A percentile compares a stretch with the other conserved stretches of the same genome.
Evolutionary conservation across 2,797 vertebrate species (phyloP).

Genomic region (Esox lucius): DNA sequence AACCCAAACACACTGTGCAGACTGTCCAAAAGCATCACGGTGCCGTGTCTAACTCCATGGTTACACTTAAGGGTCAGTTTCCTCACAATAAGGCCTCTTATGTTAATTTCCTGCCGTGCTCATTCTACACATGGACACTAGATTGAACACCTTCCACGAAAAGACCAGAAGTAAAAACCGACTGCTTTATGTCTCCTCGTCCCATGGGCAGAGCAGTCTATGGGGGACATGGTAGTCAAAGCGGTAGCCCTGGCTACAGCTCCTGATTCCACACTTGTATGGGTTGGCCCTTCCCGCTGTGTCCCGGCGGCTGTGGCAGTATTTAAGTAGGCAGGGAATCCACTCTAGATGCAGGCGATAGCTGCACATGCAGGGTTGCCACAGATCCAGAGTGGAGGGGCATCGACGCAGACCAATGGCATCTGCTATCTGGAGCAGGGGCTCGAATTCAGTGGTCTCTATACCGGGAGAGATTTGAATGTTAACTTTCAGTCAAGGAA

Average conservation of each 20-base stretch:
- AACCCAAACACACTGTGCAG: neutral
- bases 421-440: constrained; percentile 58
- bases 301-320: constrained; percentile 74
- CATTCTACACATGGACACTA: neutral
- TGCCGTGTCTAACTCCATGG: neutral
- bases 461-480: constrained; percentile 62
- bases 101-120: neutral
- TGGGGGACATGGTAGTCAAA: constrained; percentile 79
- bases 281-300: constrained; percentile 65
- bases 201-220: constrained; percentile 83
- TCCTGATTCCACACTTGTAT: constrained; percentile 86
- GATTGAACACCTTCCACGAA: neutral
- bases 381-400: constrained; percentile 59
- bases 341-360: constrained; percentile 81
- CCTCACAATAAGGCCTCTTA: neutral
- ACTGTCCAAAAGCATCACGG: neutral
- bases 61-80: neutral
- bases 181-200: constrained; percentile 71
- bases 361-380: constrained; percentile 77
- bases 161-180: neutral
- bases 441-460: constrained; percentile 79
- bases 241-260: constrained; percentile 83
- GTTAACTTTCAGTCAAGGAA: neutral
- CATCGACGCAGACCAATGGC: constrained; percentile 65
- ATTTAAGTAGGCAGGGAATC: constrained; percentile 87